These are phyloP conservation scores for Lepidothrix coronata DNA, from an alignment of 2,113 vertebrate genomes.

Conservation along the genomic window DNA sequence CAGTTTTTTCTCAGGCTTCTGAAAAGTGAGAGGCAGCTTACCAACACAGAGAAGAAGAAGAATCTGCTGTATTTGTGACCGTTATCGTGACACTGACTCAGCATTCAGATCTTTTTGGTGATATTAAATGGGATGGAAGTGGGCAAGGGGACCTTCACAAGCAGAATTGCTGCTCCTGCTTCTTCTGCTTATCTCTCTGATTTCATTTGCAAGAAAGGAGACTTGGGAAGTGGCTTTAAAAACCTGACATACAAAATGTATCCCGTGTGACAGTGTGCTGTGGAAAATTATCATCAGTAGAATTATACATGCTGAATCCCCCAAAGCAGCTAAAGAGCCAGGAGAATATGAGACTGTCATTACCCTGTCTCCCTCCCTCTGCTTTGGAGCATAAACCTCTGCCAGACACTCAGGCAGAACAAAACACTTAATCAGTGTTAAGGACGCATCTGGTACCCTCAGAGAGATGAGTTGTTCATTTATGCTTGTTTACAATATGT, in stretches of 20 bases:
- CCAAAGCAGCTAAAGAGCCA: constrained; percentile 57
- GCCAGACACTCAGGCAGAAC: constrained; percentile 73
- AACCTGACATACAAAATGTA: neutral
- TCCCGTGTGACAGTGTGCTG: neutral
- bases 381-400: constrained; percentile 61
- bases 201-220: neutral
- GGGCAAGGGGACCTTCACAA: rapidly evolving
- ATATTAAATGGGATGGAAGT: neutral
- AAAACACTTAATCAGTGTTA: constrained; percentile 80
- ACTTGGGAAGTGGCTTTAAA: neutral
- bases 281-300: constrained; percentile 11
- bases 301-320: constrained; percentile 43
- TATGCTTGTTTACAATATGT: constrained; percentile 76
- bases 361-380: constrained; percentile 48
- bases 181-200: rapidly evolving
- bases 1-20: neutral
- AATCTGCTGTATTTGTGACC: neutral
- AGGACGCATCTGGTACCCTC: constrained; percentile 72
- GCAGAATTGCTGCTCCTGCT: neutral
- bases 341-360: constrained; percentile 63
- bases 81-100: neutral
- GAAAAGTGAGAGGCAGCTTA: neutral
- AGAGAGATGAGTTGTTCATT: constrained; percentile 71
- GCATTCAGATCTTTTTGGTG: neutral
- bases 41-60: neutral